Conservation (phyloP, 1,140 invertebrate genomes). For the Leptopilina boulardi region DNA sequence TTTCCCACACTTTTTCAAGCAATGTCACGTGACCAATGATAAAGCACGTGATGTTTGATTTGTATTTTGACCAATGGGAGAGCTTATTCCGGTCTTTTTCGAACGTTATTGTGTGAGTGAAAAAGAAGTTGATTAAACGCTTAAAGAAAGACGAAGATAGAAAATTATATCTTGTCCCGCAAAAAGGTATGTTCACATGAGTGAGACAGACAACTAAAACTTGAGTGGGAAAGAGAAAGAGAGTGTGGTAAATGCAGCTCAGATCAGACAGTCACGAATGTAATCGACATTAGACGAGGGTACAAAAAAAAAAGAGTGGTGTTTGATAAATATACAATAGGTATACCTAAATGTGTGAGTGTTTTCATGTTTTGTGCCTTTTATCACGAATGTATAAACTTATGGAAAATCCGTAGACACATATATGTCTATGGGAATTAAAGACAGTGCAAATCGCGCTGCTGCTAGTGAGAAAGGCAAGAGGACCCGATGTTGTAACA, state of each 20-base stretch:
- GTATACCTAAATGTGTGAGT: conserved; percentile 39
- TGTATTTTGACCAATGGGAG: conserved; percentile 13
- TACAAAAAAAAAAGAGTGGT: conserved; percentile 34
- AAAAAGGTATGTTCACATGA: background rate
- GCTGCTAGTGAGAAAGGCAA: conserved; percentile 34
- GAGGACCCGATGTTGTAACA: conserved; percentile 70
- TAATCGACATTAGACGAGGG: conserved; percentile 16
- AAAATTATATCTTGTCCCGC: background rate
- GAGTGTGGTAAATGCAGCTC: background rate
- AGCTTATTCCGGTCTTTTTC: conserved; percentile 29
- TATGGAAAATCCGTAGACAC: background rate
- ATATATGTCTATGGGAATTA: background rate
- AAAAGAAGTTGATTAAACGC: background rate
- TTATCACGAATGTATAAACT: background rate
- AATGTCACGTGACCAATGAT: background rate
- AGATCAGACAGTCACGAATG: conserved; percentile 30
- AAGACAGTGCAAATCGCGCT: conserved; percentile 30
- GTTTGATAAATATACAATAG: conserved; percentile 47
- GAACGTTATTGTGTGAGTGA: conserved; percentile 18
- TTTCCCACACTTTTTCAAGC: background rate
- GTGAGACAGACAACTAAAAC: conserved; percentile 36
- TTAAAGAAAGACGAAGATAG: background rate
- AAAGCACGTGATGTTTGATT: background rate
- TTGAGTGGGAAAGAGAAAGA: conserved; percentile 13
- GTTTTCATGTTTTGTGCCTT: background rate